Conservation (phyloP, 2,888 invertebrate genomes). For the Cosmia trapezina region DNA sequence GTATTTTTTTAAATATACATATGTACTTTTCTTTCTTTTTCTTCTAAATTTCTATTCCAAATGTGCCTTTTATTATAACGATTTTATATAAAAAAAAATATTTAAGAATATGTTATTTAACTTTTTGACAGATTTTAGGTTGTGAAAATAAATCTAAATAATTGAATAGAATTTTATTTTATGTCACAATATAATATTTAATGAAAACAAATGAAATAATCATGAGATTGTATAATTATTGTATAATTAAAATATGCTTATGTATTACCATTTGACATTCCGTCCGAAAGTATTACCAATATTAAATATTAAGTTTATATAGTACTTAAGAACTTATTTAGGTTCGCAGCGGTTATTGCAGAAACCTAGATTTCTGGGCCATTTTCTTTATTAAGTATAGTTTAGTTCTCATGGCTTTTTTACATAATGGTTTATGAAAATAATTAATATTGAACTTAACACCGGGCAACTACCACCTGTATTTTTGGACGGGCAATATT, state of each 20-base stretch:
- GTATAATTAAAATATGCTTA: conserved; percentile 53
- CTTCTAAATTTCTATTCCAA: conserved; percentile 55
- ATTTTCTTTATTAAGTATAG: conserved; percentile 68
- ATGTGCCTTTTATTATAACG: conserved; percentile 62
- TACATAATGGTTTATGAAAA: conserved; percentile 39
- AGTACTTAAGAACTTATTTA: conserved; percentile 59
- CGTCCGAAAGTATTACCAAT: conserved; percentile 87
- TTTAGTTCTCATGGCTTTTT: conserved; percentile 54
- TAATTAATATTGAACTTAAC: background rate
- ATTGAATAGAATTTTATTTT: conserved; percentile 64
- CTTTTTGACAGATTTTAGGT: conserved; percentile 71
- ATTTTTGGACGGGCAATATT: background rate
- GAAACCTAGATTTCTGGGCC: conserved; percentile 72
- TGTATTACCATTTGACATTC: conserved; percentile 77
- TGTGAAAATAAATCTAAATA: conserved; percentile 75
- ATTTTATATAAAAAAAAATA: conserved; percentile 27
- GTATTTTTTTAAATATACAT: conserved; percentile 45
- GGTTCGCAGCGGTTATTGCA: conserved; percentile 59
- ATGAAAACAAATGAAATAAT: conserved; percentile 61
- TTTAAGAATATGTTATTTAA: conserved; percentile 27
- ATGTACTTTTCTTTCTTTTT: conserved; percentile 29
- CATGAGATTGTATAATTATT: conserved; percentile 64
- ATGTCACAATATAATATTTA: conserved; percentile 72
- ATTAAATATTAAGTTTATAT: conserved; percentile 66
- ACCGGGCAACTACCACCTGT: no score